Evolutionary conservation across 1,140 invertebrate species (phyloP).

Genomic region (Lasioglossum albipes): DNA sequence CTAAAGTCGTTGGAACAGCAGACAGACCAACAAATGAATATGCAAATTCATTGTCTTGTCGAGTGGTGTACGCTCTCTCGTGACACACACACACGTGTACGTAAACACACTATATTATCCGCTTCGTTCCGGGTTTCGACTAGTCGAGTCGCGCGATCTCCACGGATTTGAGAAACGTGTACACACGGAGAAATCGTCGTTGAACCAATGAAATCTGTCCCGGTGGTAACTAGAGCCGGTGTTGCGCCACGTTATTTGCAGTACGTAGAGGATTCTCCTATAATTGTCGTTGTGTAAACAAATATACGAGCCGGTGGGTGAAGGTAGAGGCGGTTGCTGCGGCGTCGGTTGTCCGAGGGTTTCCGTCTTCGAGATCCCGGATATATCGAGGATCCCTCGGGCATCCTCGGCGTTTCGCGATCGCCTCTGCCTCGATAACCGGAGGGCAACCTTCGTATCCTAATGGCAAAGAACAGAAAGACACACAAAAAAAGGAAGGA

Average conservation of each 20-base stretch:
- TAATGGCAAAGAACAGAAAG: conserved; percentile 64
- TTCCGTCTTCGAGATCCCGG: not conserved
- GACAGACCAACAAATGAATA: too few species aligned
- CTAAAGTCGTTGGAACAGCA: too few species aligned
- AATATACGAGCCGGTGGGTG: conserved; percentile 19
- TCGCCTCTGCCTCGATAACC: conserved; percentile 31
- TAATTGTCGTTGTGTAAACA: conserved; percentile 56
- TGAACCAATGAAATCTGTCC: not conserved
- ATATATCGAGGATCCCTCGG: conserved; percentile 11
- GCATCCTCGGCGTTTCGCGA: conserved; percentile 16
- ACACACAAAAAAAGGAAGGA: conserved; percentile 53
- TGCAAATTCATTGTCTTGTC: too few species aligned
- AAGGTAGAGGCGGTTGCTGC: conserved; percentile 28
- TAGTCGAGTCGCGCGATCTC: too few species aligned
- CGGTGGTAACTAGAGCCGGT: conserved; percentile 57
- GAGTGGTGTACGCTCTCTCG: conserved; percentile 25
- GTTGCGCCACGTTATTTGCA: conserved; percentile 78
- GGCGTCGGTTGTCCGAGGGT: conserved; percentile 4
- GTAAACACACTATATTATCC: not conserved
- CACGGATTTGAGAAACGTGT: not conserved
- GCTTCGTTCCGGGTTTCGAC: not conserved
- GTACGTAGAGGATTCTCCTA: conserved; percentile 66
- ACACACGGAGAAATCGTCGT: not conserved
- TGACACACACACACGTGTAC: not conserved
- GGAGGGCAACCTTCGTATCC: conserved; percentile 51